Base-by-base conservation (phyloP, 2,888 invertebrate species). In the Mechanitis messenoides region DNA sequence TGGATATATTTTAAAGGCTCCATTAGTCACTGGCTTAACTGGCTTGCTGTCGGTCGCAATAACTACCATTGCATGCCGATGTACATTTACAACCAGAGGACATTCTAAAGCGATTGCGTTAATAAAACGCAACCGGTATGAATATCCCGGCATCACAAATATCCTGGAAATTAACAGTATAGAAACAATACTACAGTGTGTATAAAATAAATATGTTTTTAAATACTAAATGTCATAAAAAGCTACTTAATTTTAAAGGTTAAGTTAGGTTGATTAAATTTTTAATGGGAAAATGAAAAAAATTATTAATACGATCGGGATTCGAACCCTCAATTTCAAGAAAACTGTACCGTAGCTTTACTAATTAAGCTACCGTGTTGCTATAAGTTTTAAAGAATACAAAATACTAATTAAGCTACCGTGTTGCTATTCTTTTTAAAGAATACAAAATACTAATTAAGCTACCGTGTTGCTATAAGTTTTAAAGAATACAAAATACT, bases 21-120 rank as follows among this genome's bases (percentile, higher is more conserved):
- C 76, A 5, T 89, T 82, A 0, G 72, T 65, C 6, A 82, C 77
- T 2, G 92, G 91, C 71, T 86, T 81, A 3, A 92, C 85, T 0
- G 90, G 81, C 70, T 79, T 83, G 1, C 91, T 92, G 66, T 93
- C 93, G 1, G 83, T 79, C 1, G 92, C 87, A 59, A 92, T 91
- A 31, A 91, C 80, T 11, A 79, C 79, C 75, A 92, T 72, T n/a
- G 79, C 81, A 71, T 93, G 93, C 4, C 79, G 74, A 59, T 92
- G 85, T 53, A 92, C 78, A 6, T 81, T 84, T 12, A 92, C 66
- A 45, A 77, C 72, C 9, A 90, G 72, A 0, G 91, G 90, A 68
- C 93, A 93, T 61, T 87, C 86, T 3, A 91, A 76, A 12, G 91
- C 91, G 33, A 91, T 84, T 2, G 91, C 91, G 64, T 92, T 92